Base-by-base conservation (phyloP, 2,797 vertebrate genomes). In the Gymnoscopelus braueri region DNA sequence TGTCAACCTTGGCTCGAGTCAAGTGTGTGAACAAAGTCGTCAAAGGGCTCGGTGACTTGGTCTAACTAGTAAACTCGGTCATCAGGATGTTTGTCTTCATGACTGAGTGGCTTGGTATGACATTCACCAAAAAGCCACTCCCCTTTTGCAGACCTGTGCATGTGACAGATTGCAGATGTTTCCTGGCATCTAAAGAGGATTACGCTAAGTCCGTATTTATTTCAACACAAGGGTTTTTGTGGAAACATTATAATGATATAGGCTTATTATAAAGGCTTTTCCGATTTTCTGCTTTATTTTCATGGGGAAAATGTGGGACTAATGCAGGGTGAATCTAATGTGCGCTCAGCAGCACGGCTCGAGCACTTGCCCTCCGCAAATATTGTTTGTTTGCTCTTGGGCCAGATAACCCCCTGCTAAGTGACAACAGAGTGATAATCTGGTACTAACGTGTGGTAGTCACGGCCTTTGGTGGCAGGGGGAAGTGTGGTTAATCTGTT, bases 1-100 rank as follows among this genome's bases (percentile, higher is more conserved):
- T 72, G 85, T 79, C 74, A 74, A 70, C 80, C 71, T 90, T 85
- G 81, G 80, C 77, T 88, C 53, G 65, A 88, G 78, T 80, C n/a
- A 76, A 79, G 66, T 57, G 69, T 78, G 75, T 77, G 63, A 82
- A 77, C 26, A 60, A 72, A 74, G 48, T 71, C 47, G 69, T 81
- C 70, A 67, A 56, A 65, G 69, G 67, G 14, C 29, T 77, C 62
- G 50, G 3, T 24, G 65, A 65, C 65, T 48, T 49, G 19, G 14
- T 23, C 48, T 71, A 53, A 19, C 55, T 65, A 3, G 7, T 63
- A 35, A 76, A 73, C 57, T 44, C 13, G 15, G 39, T 52, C 12
- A n/a, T 63, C 44, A 57, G 47, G 68, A 51, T 8, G 23, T 15
- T 51, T 53, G 57, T 78, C 57, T 64, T 69, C n/a, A 13, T 48